Percentiles rank a stretch among this genome's conserved stretches.
Evolutionary conservation across 2,113 vertebrate genomes (phyloP).

Genomic region (Ptyas mucosa): DNA sequence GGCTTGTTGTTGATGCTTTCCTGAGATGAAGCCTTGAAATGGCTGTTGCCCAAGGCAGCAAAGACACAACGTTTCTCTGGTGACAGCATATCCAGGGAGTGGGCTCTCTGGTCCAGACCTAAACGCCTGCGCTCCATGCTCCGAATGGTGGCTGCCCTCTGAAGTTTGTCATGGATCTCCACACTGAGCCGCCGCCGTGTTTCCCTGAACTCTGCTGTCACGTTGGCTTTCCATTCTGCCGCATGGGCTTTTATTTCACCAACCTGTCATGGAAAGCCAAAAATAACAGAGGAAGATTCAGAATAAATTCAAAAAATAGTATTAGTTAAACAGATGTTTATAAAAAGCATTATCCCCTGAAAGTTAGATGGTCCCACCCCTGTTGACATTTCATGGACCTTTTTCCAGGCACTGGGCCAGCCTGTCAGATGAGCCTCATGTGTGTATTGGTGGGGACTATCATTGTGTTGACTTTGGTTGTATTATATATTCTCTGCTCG

Average conservation of each 20-base stretch:
- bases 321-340: neutral
- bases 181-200: slow-evolving; percentile 89
- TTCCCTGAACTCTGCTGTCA: slow-evolving; percentile 93
- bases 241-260: slow-evolving; percentile 95
- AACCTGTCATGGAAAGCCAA: slow-evolving; percentile 70
- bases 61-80: slow-evolving; percentile 93
- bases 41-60: slow-evolving; percentile 83
- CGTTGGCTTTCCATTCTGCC: slow-evolving; percentile 95
- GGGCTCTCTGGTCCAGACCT: slow-evolving; percentile 92
- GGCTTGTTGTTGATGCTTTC: slow-evolving; percentile 95
- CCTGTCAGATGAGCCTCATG: neutral
- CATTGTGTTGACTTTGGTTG: neutral
- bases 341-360: neutral
- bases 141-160: slow-evolving; percentile 92
- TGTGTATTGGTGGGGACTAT: neutral
- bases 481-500: neutral
- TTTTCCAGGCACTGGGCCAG: neutral
- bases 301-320: neutral
- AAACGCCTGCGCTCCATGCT: slow-evolving; percentile 95
- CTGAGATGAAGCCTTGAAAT: slow-evolving; percentile 92
- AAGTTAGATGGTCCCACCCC: neutral
- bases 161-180: slow-evolving; percentile 95
- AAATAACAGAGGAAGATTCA: neutral
- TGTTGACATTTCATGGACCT: neutral
- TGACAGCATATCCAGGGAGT: slow-evolving; percentile 95